Conservation (phyloP, 2,113 vertebrate species). For the Ondatra zibethicus region DNA sequence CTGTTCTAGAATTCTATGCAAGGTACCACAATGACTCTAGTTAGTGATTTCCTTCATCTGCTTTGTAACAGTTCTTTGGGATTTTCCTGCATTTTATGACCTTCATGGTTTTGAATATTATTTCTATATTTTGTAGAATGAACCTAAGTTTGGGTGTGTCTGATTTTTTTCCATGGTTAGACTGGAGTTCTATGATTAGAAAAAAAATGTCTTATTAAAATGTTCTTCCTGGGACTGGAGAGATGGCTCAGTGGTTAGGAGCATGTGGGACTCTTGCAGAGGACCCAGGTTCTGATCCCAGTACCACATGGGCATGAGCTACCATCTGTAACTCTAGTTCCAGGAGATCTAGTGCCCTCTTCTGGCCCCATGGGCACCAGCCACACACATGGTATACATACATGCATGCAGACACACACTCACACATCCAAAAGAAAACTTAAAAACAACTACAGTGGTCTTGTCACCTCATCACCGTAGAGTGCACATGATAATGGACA, state of each 20-base stretch:
- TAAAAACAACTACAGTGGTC: not conserved
- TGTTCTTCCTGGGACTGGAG: not conserved
- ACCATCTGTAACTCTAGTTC: not conserved
- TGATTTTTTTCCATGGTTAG: conserved; percentile 32
- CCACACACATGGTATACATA: not conserved
- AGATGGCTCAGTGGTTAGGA: not conserved
- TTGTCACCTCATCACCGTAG: not conserved
- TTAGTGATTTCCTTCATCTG: not conserved
- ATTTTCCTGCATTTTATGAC: not conserved
- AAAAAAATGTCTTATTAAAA: not conserved
- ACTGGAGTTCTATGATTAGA: not conserved
- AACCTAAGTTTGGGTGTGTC: not conserved
- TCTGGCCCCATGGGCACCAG: not conserved
- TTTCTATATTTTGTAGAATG: conserved; percentile 27
- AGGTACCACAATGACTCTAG: not conserved
- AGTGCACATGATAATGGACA: not conserved
- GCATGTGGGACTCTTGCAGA: not conserved
- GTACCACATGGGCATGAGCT: not conserved
- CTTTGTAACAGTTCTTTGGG: not conserved
- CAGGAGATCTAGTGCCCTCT: not conserved
- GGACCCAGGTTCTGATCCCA: not conserved
- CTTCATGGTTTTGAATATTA: not conserved
- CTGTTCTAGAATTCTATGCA: not conserved
- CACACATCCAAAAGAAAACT: not conserved
- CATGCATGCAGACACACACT: not conserved